A percentile compares a stretch with the other conserved stretches of the same genome.
Conservation (phyloP, 1,140 invertebrate species). For the Polypedilum vanderplanki region DNA sequence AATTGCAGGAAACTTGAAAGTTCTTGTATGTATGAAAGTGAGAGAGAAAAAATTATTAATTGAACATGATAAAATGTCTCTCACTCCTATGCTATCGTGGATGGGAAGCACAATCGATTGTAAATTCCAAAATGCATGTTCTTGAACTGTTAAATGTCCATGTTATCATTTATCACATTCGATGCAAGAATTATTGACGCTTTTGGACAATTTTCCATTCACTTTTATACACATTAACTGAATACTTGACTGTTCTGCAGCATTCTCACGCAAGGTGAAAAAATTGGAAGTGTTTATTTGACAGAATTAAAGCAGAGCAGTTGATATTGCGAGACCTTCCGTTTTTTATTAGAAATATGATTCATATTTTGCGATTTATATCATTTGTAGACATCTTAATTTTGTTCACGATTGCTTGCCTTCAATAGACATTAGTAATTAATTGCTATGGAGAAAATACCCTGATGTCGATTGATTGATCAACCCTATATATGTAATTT, state of each 20-base stretch:
- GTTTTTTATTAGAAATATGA: background rate
- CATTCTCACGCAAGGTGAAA: constrained; percentile 1
- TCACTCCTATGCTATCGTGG: too few relatives aligned
- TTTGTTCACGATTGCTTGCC: background rate
- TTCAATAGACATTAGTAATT: too few relatives aligned
- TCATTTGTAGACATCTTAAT: background rate
- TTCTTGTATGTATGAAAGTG: too few relatives aligned
- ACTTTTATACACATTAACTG: background rate
- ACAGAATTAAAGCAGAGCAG: background rate
- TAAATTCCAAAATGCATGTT: too few relatives aligned
- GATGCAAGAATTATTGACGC: constrained; percentile 1
- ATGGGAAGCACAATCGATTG: too few relatives aligned
- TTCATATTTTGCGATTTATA: too few relatives aligned
- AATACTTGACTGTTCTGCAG: background rate
- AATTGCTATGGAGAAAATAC: background rate
- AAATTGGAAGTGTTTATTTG: background rate
- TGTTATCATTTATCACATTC: constrained; percentile 5
- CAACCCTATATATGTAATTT: too few relatives aligned
- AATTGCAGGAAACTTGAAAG: too few relatives aligned
- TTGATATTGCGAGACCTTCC: background rate
- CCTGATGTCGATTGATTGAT: too few relatives aligned
- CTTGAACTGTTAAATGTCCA: background rate
- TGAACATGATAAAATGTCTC: too few relatives aligned
- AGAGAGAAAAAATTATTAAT: too few relatives aligned
- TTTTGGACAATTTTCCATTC: constrained; percentile 13